Evolutionary conservation across 1,140 invertebrate genomes (phyloP).

Genomic region (Megathymus violae): DNA sequence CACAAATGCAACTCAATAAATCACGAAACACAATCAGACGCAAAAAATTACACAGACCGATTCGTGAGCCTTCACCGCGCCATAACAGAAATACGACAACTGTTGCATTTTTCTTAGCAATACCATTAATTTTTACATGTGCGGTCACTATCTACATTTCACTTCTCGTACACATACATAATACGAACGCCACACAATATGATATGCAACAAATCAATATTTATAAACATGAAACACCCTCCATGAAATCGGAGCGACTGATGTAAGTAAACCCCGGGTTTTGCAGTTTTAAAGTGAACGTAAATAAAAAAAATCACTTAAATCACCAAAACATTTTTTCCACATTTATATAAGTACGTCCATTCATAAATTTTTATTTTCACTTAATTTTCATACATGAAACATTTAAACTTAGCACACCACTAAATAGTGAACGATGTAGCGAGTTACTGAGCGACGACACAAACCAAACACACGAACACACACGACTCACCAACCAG

Average conservation of each 20-base stretch:
- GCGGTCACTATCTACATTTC: slow-evolving; percentile 68
- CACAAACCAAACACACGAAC: slow-evolving; percentile 40
- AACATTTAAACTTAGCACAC: slow-evolving; percentile 50
- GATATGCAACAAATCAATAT: slow-evolving; percentile 80
- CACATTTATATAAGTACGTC: slow-evolving; percentile 27
- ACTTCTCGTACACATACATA: slow-evolving; percentile 56
- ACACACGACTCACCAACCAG: no score
- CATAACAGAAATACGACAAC: slow-evolving; percentile 56
- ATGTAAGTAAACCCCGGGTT: slow-evolving; percentile 40
- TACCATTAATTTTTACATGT: slow-evolving; percentile 44
- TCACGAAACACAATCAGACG: slow-evolving; percentile 65
- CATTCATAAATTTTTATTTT: slow-evolving; percentile 51
- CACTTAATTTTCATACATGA: slow-evolving; percentile 65
- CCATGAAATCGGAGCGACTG: slow-evolving; percentile 53
- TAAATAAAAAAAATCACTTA: slow-evolving; percentile 34
- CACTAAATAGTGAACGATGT: slow-evolving; percentile 36
- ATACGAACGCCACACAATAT: slow-evolving; percentile 61
- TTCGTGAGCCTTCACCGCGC: slow-evolving; percentile 44
- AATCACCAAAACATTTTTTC: slow-evolving; percentile 14
- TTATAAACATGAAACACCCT: slow-evolving; percentile 78
- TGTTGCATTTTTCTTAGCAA: slow-evolving; percentile 70
- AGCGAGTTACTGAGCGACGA: slow-evolving; percentile 46
- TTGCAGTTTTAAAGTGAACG: slow-evolving; percentile 42
- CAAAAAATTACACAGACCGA: slow-evolving; percentile 52
- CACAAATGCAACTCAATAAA: slow-evolving; percentile 60